These are phyloP conservation scores for Austrofundulus limnaeus DNA, from an alignment of 2,113 vertebrate species.

Conservation along the genomic window DNA sequence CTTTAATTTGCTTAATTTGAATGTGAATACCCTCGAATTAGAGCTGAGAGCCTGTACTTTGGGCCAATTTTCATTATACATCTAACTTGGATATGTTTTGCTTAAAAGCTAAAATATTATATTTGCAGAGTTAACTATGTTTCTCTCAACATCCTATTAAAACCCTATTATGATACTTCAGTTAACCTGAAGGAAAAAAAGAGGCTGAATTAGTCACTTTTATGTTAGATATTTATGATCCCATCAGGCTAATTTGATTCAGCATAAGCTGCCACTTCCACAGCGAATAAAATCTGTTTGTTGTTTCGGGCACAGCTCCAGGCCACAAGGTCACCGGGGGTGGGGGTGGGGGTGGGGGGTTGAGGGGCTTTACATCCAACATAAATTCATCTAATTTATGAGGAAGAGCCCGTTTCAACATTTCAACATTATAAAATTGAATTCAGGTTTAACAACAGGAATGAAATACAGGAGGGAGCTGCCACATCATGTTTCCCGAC, in stretches of 20 bases:
- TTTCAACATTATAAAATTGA: not conserved
- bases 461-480: constrained; percentile 10
- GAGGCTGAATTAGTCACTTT: constrained; percentile 40
- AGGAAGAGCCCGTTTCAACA: constrained; percentile 8
- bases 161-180: constrained; percentile 4
- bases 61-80: not conserved
- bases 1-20: not conserved
- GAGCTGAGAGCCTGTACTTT: not conserved
- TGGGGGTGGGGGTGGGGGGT: not conserved
- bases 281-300: constrained; percentile 56
- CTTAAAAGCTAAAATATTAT: not conserved
- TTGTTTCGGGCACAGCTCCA: constrained; percentile 53
- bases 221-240: constrained; percentile 47
- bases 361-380: not conserved
- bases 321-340: constrained; percentile 42
- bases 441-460: constrained; percentile 25
- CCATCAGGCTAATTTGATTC: constrained; percentile 50
- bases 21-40: constrained; percentile 3
- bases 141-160: constrained; percentile 12
- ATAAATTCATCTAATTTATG: constrained; percentile 44
- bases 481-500: constrained; percentile 34
- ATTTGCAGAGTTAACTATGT: not conserved
- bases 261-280: constrained; percentile 41
- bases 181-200: constrained; percentile 17
- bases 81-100: not conserved